A percentile compares a stretch with the other conserved stretches of the same genome.
Evolutionary conservation across 2,113 vertebrate species (phyloP).

Genomic region (Oryzias melastigma): DNA sequence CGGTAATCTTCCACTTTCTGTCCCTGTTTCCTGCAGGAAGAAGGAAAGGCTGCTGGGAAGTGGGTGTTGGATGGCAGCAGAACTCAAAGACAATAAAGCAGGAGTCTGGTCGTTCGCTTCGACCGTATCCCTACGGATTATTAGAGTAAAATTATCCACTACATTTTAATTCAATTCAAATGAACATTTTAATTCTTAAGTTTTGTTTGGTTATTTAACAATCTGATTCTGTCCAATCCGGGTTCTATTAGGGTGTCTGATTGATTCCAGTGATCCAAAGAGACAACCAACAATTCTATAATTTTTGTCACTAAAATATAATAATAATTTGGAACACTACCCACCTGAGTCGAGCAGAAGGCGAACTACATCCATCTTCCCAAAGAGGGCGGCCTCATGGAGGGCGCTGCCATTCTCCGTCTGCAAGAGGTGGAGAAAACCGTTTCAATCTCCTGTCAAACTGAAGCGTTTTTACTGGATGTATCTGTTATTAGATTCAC

Average conservation of each 20-base stretch:
- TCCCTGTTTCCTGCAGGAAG: conserved; percentile 46
- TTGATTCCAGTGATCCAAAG: no score
- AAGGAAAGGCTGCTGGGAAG: conserved; percentile 51
- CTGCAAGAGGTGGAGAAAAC: conserved; percentile 62
- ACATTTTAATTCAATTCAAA: no score
- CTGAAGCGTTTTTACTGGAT: conserved; percentile 16
- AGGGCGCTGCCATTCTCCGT: conserved; percentile 97
- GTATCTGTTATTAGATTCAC: not conserved
- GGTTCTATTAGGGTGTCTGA: no score
- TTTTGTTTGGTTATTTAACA: no score
- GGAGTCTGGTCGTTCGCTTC: not conserved
- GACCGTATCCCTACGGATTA: not conserved
- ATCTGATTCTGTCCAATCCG: no score
- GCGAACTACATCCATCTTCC: conserved; percentile 94
- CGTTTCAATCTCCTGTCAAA: conserved; percentile 33
- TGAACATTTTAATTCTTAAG: no score
- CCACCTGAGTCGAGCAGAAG: conserved; percentile 94
- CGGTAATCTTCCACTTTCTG: no score
- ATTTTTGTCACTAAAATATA: no score
- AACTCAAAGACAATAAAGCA: conserved; percentile 17
- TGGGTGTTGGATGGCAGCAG: not conserved
- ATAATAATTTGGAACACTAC: conserved; percentile 15
- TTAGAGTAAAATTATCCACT: no score
- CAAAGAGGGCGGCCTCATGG: conserved; percentile 94
- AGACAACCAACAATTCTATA: no score